Evolutionary conservation across 2,797 vertebrate genomes (phyloP).

Genomic region (Rhincodon typus): DNA sequence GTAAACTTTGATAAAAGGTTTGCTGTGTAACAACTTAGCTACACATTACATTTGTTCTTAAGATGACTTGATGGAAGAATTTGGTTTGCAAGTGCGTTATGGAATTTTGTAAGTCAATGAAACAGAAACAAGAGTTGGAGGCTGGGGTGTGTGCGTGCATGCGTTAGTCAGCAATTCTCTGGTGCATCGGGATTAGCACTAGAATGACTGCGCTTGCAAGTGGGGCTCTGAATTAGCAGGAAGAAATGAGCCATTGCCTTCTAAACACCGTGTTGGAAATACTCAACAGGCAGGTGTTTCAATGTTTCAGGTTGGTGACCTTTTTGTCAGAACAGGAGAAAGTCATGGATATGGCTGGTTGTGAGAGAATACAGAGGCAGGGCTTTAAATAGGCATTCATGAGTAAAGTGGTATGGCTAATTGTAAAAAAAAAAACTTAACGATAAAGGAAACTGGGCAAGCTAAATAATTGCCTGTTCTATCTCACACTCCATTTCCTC

Average conservation of each 20-base stretch:
- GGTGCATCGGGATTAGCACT: neutral
- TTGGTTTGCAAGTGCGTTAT: neutral
- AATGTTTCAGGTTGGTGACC: neutral
- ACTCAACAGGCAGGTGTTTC: neutral
- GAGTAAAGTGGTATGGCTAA: neutral
- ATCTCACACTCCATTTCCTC: neutral
- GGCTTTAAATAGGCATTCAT: neutral
- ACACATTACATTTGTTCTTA: too few species aligned
- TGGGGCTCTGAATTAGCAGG: neutral
- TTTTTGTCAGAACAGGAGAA: neutral
- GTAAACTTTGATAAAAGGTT: neutral
- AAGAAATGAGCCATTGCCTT: neutral
- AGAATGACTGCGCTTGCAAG: neutral
- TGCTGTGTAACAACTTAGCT: neutral
- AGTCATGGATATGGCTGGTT: neutral
- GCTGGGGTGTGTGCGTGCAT: neutral
- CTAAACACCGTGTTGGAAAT: neutral
- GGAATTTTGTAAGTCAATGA: neutral
- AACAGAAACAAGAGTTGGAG: neutral
- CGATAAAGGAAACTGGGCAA: neutral
- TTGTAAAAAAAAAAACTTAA: neutral
- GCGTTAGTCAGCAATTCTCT: neutral
- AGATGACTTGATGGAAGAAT: neutral
- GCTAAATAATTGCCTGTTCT: neutral
- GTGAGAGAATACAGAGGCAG: neutral